Percentiles rank a stretch among this genome's conserved stretches.
phyloP scores from a whole-genome alignment of 2,113 vertebrate genomes.

The Rafetus swinhoei region DNA sequence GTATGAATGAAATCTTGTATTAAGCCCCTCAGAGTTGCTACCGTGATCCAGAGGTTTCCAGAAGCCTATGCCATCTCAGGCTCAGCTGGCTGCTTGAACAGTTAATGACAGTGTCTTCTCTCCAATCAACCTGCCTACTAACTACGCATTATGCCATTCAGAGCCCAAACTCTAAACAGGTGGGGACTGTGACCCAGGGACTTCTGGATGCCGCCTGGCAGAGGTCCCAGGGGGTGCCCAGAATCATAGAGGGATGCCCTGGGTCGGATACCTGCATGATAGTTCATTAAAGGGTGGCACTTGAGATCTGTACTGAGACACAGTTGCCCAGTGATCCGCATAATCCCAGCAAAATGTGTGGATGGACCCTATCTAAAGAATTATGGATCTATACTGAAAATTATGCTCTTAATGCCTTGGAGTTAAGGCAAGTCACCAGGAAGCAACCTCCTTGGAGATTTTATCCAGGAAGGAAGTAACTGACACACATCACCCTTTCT shows the following conservation, averaged over 20 bases:
- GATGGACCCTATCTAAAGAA: not conserved
- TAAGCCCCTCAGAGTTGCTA: not conserved
- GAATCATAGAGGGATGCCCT: not conserved
- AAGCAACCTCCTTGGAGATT: not conserved
- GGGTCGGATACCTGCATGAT: not conserved
- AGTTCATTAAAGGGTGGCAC: not conserved
- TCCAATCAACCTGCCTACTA: not conserved
- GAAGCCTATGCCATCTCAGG: not conserved
- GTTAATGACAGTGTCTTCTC: not conserved
- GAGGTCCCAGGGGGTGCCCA: not conserved
- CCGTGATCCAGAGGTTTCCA: not conserved
- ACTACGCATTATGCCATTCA: not conserved
- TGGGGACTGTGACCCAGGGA: not conserved
- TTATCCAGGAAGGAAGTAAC: not conserved
- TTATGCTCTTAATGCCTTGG: not conserved
- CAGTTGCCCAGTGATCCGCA: not conserved
- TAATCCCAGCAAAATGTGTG: not conserved
- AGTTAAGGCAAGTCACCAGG: too few species aligned
- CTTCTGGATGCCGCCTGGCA: not conserved
- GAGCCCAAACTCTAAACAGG: not conserved
- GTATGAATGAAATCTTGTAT: not conserved
- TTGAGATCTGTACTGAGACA: not conserved
- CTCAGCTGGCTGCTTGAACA: rapidly evolving
- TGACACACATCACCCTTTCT: not conserved
- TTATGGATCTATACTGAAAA: not conserved